Evolutionary conservation across 1,140 invertebrate species (phyloP).

Genomic region (Hormaphis cornu): DNA sequence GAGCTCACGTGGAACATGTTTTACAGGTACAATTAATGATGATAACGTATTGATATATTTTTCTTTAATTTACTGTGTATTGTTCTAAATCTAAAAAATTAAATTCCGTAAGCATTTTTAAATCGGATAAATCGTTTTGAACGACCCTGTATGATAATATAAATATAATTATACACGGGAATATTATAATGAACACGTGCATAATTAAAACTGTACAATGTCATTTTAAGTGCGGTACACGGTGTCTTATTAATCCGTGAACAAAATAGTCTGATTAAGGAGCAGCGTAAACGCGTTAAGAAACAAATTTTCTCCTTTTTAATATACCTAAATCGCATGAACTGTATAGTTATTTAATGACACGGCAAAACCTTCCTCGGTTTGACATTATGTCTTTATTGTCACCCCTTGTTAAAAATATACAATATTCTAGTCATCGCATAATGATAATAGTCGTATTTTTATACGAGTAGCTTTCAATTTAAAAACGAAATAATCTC

Average conservation of each 20-base stretch:
- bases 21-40: no score
- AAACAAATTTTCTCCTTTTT: not conserved
- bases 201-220: not conserved
- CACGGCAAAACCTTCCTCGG: not conserved
- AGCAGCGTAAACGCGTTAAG: not conserved
- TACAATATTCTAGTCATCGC: not conserved
- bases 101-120: no score
- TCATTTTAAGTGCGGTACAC: not conserved
- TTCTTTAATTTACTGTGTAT: no score
- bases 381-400: constrained; percentile 13
- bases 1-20: no score
- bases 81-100: no score
- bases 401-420: constrained; percentile 18
- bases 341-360: not conserved
- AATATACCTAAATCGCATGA: constrained; percentile 8
- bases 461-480: not conserved
- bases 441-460: not conserved
- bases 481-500: not conserved
- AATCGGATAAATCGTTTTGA: no score
- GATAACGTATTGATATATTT: no score
- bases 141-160: no score
- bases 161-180: no score
- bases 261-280: not conserved
- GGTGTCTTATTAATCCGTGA: not conserved
- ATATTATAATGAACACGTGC: no score